Conservation (phyloP, 1,140 invertebrate species). For the Macrostomum lignano region DNA sequence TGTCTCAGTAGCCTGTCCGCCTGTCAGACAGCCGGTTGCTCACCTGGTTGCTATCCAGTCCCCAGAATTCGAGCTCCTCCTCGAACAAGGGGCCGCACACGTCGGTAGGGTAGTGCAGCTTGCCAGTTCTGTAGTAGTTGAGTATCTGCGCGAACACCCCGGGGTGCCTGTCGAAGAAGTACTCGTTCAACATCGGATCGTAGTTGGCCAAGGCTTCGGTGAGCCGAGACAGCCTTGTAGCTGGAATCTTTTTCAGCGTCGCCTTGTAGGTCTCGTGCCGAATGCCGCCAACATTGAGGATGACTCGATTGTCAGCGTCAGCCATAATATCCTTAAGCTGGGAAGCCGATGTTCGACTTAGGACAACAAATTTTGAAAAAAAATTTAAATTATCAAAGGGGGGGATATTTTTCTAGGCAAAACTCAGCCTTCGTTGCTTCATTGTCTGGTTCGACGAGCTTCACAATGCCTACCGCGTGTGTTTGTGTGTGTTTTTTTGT, state of each 20-base stretch:
- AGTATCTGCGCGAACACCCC: slow-evolving; percentile 25
- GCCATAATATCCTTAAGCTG: no score
- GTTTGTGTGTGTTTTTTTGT: no score
- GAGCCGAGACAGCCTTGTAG: slow-evolving; percentile 20
- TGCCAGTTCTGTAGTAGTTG: slow-evolving; percentile 25
- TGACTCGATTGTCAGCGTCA: slow-evolving; percentile 33
- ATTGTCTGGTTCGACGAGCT: no score
- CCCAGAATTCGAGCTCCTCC: slow-evolving; percentile 9
- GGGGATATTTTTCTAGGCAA: no score
- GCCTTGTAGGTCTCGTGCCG: slow-evolving; percentile 67
- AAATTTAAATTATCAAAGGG: no score
- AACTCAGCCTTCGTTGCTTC: no score
- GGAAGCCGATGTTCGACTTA: no score
- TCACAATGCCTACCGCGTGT: no score
- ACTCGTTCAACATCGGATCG: slow-evolving; percentile 18
- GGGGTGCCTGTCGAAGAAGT: slow-evolving; percentile 25
- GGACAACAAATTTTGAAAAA: no score
- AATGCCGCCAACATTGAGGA: slow-evolving; percentile 82
- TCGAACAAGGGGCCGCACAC: slow-evolving; percentile 10
- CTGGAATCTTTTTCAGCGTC: slow-evolving; percentile 22
- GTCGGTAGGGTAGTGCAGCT: slow-evolving; percentile 11
- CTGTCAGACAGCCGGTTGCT: no score
- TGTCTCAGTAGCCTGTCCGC: no score
- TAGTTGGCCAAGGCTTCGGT: slow-evolving; percentile 17
- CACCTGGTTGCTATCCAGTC: slow-evolving; percentile 24